These are phyloP conservation scores for Autographa pulchrina DNA, from an alignment of 2,888 invertebrate genomes.

Conservation along the genomic window DNA sequence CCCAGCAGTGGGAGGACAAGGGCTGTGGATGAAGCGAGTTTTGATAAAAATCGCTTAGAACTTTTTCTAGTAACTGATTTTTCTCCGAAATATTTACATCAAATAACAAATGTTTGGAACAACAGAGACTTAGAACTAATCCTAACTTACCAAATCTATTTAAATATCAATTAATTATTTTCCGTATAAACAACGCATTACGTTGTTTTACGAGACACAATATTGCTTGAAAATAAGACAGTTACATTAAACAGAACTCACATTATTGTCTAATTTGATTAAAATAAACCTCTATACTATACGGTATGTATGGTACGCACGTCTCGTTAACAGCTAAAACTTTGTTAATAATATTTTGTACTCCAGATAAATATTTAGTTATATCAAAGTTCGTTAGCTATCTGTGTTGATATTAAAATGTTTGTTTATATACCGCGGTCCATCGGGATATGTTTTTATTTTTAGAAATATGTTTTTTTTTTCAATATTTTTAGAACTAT, in stretches of 20 bases:
- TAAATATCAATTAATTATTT: conserved; percentile 1
- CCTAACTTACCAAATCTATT: neutral
- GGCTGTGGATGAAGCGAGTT: too few relatives aligned
- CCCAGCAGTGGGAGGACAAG: too few relatives aligned
- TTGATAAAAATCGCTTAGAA: too few relatives aligned
- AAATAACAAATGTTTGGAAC: neutral
- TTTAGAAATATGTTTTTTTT: neutral
- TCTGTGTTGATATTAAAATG: neutral
- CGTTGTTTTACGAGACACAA: neutral
- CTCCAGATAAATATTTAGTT: conserved; percentile 38
- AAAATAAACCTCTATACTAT: conserved; percentile 37
- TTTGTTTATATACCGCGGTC: neutral
- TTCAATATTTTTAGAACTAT: too few relatives aligned
- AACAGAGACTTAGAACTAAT: neutral
- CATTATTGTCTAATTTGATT: conserved; percentile 45
- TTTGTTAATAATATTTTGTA: conserved; percentile 33
- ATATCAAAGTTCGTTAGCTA: conserved; percentile 8
- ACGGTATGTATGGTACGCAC: conserved; percentile 3
- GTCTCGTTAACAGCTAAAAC: conserved; percentile 19
- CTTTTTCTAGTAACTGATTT: too few relatives aligned
- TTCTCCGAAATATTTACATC: too few relatives aligned
- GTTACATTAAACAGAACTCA: conserved; percentile 15
- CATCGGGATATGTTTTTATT: neutral
- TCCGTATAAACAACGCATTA: conserved; percentile 6
- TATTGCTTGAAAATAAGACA: conserved; percentile 9